These are phyloP conservation scores for Cerceris ruficornis DNA, from an alignment of 2,888 invertebrate genomes.

Conservation along the genomic window DNA sequence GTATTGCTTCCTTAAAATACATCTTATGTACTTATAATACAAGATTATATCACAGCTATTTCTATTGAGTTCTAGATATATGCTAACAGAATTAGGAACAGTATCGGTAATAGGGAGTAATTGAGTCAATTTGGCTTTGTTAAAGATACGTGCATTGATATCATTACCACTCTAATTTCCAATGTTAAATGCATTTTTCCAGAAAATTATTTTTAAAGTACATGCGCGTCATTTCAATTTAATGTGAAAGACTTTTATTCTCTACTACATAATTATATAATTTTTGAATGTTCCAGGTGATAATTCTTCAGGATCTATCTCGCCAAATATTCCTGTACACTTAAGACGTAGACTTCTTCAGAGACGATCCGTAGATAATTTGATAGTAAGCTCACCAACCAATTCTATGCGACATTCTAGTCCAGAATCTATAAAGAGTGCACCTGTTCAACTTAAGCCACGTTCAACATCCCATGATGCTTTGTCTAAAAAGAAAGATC, in stretches of 20 bases:
- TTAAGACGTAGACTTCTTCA: conserved; percentile 75
- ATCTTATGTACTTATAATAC: too few relatives aligned
- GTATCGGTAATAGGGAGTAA: conserved; percentile 42
- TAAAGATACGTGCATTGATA: conserved; percentile 39
- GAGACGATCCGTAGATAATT: conserved; percentile 79
- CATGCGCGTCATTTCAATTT: conserved; percentile 22
- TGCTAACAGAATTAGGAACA: conserved; percentile 30
- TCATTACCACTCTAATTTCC: conserved; percentile 35
- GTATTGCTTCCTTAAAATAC: too few relatives aligned
- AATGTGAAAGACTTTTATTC: conserved; percentile 7
- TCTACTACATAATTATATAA: conserved; percentile 29
- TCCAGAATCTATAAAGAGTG: conserved; percentile 79
- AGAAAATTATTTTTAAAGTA: conserved; percentile 25
- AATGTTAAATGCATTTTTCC: conserved; percentile 26
- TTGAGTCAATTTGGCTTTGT: conserved; percentile 63
- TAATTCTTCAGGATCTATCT: conserved; percentile 75
- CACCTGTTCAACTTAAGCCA: conserved; percentile 75
- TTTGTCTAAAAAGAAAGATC: conserved; percentile 71
- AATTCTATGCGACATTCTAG: conserved; percentile 78
- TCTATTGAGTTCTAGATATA: conserved; percentile 18
- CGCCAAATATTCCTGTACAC: conserved; percentile 73
- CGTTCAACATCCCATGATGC: conserved; percentile 79
- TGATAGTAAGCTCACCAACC: conserved; percentile 75
- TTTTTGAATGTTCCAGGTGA: conserved; percentile 69
- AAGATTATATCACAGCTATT: conserved; percentile 11